These are phyloP conservation scores for Spongia lamella DNA, from an alignment of 37 sponge, comb jelly and placozoan genomes.

Conservation along the genomic window DNA sequence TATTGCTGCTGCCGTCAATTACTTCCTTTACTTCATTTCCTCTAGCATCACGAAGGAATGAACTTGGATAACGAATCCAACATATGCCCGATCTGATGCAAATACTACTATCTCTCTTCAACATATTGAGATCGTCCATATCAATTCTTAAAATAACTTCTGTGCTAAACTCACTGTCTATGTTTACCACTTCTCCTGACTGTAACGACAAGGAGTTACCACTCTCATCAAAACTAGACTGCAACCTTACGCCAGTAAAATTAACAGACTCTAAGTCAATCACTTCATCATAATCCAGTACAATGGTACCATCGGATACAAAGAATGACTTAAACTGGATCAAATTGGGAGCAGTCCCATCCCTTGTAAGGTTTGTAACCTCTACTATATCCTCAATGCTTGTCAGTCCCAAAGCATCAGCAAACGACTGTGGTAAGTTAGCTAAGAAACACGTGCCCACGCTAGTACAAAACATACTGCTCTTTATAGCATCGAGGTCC, in stretches of 20 bases:
- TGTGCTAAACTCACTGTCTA: constrained; percentile 35
- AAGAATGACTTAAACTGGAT: constrained; percentile 57
- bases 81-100: constrained; percentile 50
- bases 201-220: constrained; percentile 2
- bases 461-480: constrained; percentile 59
- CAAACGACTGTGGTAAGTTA: constrained; percentile 39
- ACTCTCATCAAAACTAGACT: background rate
- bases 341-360: constrained; percentile 55
- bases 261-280: constrained; percentile 54
- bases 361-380: constrained; percentile 36
- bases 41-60: constrained; percentile 60
- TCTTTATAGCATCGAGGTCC: constrained; percentile 76
- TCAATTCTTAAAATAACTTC: constrained; percentile 38
- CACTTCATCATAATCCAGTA: constrained; percentile 72
- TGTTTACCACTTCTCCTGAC: background rate
- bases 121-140: constrained; percentile 57
- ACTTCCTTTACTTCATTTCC: constrained; percentile 50
- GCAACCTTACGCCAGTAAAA: constrained; percentile 50
- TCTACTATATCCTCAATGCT: constrained; percentile 33
- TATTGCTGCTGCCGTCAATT: constrained; percentile 9
- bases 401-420: constrained; percentile 51
- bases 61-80: constrained; percentile 54
- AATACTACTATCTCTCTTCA: constrained; percentile 43
- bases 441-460: constrained; percentile 54
- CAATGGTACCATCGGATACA: constrained; percentile 54